A percentile compares a stretch with the other conserved stretches of the same genome.
These are phyloP conservation scores for Hyposoter dolosus DNA, from an alignment of 2,888 invertebrate genomes.

Conservation along the genomic window DNA sequence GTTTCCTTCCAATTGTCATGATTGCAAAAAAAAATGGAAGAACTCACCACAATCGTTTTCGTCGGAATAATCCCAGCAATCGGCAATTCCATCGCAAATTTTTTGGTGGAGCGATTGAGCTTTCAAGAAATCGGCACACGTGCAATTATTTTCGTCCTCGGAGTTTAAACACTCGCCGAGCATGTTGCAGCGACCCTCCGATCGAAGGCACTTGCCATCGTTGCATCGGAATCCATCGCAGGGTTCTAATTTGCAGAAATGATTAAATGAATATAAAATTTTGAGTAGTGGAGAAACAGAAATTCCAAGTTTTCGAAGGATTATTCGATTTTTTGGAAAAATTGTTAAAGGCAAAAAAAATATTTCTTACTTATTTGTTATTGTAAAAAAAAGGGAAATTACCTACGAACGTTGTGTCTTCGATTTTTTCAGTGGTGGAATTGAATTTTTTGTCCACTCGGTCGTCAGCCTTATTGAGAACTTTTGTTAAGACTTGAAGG, in stretches of 20 bases:
- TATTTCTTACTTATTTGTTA: no score
- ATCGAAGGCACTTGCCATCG: constrained; percentile 88
- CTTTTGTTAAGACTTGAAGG: constrained; percentile 89
- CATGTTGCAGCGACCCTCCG: constrained; percentile 90
- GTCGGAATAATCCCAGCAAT: constrained; percentile 93
- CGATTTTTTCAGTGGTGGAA: constrained; percentile 72
- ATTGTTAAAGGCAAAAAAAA: no score
- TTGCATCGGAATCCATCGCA: constrained; percentile 87
- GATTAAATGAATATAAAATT: background rate
- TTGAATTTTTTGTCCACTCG: constrained; percentile 73
- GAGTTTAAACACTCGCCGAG: constrained; percentile 90
- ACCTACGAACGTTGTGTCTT: constrained; percentile 57
- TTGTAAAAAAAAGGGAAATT: background rate
- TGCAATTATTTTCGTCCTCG: constrained; percentile 90
- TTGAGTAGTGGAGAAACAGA: no score
- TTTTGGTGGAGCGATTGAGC: constrained; percentile 90
- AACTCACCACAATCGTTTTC: constrained; percentile 90
- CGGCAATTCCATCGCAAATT: constrained; percentile 92
- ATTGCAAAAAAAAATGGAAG: background rate
- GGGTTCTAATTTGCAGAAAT: constrained; percentile 76
- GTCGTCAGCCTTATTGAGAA: constrained; percentile 86
- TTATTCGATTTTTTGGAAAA: no score
- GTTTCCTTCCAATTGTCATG: background rate
- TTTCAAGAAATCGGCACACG: constrained; percentile 91
- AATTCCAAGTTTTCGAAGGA: no score